phyloP scores from a whole-genome alignment of 2,113 vertebrate species.

The Bubo scandiacus region DNA sequence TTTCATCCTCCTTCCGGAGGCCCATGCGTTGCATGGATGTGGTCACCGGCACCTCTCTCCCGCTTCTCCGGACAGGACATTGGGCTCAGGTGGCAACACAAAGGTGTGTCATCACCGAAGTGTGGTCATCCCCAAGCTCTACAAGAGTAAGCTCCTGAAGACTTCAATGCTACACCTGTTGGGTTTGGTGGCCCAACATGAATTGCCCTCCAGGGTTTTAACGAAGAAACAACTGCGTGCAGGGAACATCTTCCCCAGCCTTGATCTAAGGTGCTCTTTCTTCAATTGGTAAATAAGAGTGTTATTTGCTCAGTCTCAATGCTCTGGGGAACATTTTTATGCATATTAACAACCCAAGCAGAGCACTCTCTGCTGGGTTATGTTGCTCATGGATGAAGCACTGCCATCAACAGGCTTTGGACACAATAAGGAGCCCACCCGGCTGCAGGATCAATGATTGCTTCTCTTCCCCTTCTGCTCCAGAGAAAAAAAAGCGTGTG shows the following conservation, averaged over 20 bases:
- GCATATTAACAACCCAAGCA: accelerated
- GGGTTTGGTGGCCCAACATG: background rate
- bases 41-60: background rate
- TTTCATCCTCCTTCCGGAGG: background rate
- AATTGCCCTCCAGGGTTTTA: background rate
- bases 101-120: accelerated
- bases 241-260: background rate
- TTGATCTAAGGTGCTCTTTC: background rate
- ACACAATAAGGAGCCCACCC: accelerated
- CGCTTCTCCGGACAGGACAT: accelerated
- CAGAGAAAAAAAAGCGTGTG: background rate
- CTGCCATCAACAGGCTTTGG: background rate
- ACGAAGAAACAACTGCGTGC: accelerated
- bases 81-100: background rate
- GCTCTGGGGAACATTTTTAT: background rate
- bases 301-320: background rate
- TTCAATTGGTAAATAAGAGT: background rate
- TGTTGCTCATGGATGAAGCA: accelerated
- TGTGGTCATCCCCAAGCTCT: background rate
- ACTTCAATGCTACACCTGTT: accelerated
- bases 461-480: background rate
- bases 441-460: accelerated
- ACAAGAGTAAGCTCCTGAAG: background rate
- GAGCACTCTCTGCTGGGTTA: background rate
- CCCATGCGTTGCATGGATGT: accelerated